These are phyloP conservation scores for Patiria miniata DNA, from an alignment of 35 echinoderm and acorn worm species.

Conservation along the genomic window DNA sequence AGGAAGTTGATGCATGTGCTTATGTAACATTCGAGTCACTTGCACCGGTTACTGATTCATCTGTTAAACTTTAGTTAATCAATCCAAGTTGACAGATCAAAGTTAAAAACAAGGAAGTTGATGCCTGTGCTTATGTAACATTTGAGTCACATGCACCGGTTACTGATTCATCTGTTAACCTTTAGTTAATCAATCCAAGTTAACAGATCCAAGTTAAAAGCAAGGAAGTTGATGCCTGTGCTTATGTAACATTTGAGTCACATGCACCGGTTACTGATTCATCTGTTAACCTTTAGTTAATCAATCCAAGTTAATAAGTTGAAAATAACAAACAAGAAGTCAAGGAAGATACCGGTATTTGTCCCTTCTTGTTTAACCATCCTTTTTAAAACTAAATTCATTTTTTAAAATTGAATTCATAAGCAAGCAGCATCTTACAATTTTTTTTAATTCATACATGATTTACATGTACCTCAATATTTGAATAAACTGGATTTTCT, in stretches of 20 bases:
- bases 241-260: background rate
- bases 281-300: background rate
- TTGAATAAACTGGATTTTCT: too few relatives aligned
- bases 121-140: background rate
- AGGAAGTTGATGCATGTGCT: background rate
- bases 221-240: background rate
- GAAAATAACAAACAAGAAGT: background rate
- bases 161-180: background rate
- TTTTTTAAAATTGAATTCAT: too few relatives aligned
- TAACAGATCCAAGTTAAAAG: background rate
- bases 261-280: background rate
- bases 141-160: background rate
- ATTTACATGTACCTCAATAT: too few relatives aligned
- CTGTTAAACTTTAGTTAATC: background rate
- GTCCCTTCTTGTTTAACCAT: too few relatives aligned
- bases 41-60: background rate
- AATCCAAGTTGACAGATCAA: background rate
- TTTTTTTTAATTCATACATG: too few relatives aligned
- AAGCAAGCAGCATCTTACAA: too few relatives aligned
- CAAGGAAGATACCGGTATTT: too few relatives aligned
- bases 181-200: conserved; percentile 1
- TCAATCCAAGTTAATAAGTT: background rate
- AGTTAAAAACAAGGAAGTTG: background rate
- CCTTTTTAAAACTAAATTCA: too few relatives aligned
- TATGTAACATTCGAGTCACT: background rate